A percentile compares a stretch with the other conserved stretches of the same genome.
Evolutionary conservation across 2,797 vertebrate species (phyloP).

Genomic region (Allochrocebus solatus): DNA sequence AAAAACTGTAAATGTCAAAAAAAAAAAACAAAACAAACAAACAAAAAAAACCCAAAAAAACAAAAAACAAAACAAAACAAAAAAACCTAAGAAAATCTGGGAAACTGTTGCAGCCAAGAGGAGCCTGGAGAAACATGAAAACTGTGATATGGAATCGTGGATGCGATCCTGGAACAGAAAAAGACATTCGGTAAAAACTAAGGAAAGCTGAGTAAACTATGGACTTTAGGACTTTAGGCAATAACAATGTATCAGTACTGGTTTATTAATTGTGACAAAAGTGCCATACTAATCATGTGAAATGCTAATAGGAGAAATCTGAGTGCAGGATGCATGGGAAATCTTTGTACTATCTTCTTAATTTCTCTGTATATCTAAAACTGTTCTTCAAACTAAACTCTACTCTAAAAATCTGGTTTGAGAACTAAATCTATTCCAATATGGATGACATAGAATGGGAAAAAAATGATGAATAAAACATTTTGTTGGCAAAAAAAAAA

Average conservation of each 20-base stretch:
- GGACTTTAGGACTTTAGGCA: not conserved
- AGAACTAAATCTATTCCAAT: not conserved
- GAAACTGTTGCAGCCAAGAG: not conserved
- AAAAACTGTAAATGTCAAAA: not conserved
- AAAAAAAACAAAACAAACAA: not conserved
- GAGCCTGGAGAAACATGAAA: not conserved
- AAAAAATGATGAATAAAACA: not conserved
- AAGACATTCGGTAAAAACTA: not conserved
- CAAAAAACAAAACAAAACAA: not conserved
- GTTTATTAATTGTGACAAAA: not conserved
- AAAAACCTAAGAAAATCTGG: not conserved
- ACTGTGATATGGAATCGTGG: not conserved
- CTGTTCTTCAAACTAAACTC: constrained; percentile 6
- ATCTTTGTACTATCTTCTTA: not conserved
- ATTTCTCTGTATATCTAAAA: not conserved
- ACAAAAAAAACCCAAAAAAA: not conserved
- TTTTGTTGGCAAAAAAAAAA: rapidly evolving
- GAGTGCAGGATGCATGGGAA: not conserved
- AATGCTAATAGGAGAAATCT: not conserved
- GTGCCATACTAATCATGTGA: not conserved
- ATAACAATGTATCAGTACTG: not conserved
- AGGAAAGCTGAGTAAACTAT: not conserved
- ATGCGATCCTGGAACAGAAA: not conserved
- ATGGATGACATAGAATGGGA: not conserved
- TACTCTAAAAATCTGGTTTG: not conserved